A percentile compares a stretch with the other conserved stretches of the same genome.
Evolutionary conservation across 1,140 invertebrate species (phyloP).

Genomic region (Bombus affinis): DNA sequence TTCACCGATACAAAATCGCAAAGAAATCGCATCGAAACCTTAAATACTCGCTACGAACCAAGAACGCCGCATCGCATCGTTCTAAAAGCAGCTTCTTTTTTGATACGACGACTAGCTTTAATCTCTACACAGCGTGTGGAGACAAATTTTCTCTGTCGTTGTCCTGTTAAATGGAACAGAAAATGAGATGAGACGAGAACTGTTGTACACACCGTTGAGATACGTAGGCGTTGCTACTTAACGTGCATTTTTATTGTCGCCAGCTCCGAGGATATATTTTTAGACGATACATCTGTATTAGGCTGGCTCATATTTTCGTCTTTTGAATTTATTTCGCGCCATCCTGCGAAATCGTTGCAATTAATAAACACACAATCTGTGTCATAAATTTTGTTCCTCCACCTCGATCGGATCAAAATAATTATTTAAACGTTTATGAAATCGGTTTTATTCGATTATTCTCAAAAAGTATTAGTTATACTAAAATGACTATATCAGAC

Average conservation of each 20-base stretch:
- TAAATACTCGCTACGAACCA: too few species aligned
- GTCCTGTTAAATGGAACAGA: neutral
- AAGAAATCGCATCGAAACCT: too few species aligned
- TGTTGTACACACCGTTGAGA: neutral
- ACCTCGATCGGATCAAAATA: too few species aligned
- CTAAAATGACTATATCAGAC: too few species aligned
- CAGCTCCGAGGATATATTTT: slow-evolving; percentile 44
- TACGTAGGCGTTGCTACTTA: neutral
- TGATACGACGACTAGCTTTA: slow-evolving; percentile 35
- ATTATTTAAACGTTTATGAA: neutral
- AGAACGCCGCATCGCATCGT: neutral
- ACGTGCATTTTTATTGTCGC: slow-evolving; percentile 29
- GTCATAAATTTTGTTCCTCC: too few species aligned
- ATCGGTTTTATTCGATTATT: too few species aligned
- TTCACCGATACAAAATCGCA: too few species aligned
- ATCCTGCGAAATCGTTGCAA: too few species aligned
- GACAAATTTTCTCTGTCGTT: neutral
- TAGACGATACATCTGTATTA: slow-evolving; percentile 37
- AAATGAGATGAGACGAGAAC: neutral
- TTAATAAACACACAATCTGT: too few species aligned
- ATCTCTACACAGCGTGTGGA: neutral
- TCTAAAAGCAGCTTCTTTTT: slow-evolving; percentile 9
- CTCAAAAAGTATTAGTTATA: too few species aligned
- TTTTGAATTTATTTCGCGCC: too few species aligned
- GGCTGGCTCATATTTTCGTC: too few species aligned